Base-by-base conservation (phyloP, 2,113 vertebrate genomes). In the Anhinga anhinga region DNA sequence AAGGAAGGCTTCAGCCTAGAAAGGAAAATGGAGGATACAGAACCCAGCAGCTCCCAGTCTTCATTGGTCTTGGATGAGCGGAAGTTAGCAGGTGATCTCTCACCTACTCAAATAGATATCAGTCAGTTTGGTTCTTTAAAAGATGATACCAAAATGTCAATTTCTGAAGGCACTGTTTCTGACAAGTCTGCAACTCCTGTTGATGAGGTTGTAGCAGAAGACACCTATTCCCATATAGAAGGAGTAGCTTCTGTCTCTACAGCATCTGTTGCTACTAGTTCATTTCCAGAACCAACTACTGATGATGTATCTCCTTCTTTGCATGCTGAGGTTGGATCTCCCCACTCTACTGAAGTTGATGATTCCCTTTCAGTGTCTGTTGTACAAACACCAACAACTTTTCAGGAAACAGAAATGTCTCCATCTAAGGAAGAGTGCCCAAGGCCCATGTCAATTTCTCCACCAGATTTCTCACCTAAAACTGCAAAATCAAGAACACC, bases 101-200 rank as follows among this genome's bases (percentile, higher is more conserved):
- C 98, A 93, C 98, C 98, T 2, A 98, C 98, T 74, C 98, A 98
- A 86, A 93, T 98, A 88, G 99, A 99, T 83, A 97, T 96, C 62
- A 98, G 97, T 91, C 98, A 98, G 82, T 98, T 98, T 17, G 96
- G 98, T 44, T 98, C 98, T 18, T 98, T 99, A 82, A 99, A 99
- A 98, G 99, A 99, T 92, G 99, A 99, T 27, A 99, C 99, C 30
- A 99, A 99, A 98, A 99, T 99, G 99, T 99, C 99, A 8, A 99
- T 99, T 98, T 99, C 99, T 71, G 99, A 99, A 97, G 99, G 99
- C 32, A 99, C 99, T 12, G 98, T 99, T 82, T 99, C 99, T 72
- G 99, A 99, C 96, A 99, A 99, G 87, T 99, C 99, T 82, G 99
- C 98, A 55, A 99, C 99, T 20, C 99, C 99, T 1, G 98, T 99